phyloP scores from a whole-genome alignment of 2,113 vertebrate genomes.

The Heterochromis multidens region DNA sequence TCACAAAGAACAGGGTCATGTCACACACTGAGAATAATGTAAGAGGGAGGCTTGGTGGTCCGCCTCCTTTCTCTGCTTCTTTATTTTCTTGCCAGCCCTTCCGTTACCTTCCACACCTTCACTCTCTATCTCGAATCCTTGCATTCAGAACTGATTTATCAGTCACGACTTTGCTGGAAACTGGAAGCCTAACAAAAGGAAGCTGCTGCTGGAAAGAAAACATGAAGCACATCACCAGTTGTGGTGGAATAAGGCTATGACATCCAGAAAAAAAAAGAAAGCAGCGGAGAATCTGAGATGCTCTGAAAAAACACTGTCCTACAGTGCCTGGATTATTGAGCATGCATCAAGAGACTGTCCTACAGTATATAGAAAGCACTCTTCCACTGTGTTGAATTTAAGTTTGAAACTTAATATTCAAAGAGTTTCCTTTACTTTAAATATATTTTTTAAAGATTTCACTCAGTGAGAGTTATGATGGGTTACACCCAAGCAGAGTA shows the following conservation, averaged over 20 bases:
- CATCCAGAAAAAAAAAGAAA: not conserved
- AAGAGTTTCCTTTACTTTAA: not conserved
- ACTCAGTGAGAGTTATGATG: not conserved
- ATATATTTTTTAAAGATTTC: not conserved
- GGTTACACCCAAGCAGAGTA: not conserved
- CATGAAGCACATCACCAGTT: not conserved
- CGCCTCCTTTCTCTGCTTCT: not conserved
- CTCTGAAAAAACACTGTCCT: not conserved
- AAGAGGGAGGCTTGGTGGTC: not conserved
- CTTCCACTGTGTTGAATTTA: not conserved
- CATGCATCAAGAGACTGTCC: too few relatives aligned
- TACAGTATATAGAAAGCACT: not conserved
- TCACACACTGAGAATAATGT: not conserved
- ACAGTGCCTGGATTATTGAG: not conserved
- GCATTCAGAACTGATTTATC: not conserved
- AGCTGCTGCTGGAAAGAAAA: constrained; percentile 15
- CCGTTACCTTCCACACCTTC: not conserved
- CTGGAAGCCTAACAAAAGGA: not conserved
- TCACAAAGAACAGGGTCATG: not conserved
- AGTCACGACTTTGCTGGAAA: constrained; percentile 15
- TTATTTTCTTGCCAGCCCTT: not conserved
- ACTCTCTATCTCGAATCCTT: not conserved
- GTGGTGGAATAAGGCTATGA: not conserved
- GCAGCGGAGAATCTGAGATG: not conserved
- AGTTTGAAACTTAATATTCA: not conserved